A percentile compares a stretch with the other conserved stretches of the same genome.
These are phyloP conservation scores for Rhagium mordax DNA, from an alignment of 2,888 invertebrate genomes.

Conservation along the genomic window DNA sequence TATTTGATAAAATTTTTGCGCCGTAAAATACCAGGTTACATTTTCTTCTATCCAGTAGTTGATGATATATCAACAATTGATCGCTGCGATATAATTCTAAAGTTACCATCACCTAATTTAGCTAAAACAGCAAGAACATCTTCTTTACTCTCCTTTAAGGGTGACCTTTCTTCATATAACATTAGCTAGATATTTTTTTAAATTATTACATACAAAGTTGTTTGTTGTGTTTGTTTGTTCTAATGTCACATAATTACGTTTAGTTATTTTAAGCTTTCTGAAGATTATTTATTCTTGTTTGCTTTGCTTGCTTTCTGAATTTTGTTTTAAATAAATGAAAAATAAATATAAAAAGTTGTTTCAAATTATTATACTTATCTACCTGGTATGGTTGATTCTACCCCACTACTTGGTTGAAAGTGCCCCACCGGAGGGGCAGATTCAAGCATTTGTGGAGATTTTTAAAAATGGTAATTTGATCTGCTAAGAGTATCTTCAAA, in stretches of 20 bases:
- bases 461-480: not conserved
- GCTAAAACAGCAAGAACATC: slow-evolving; percentile 21
- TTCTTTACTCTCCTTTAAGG: slow-evolving; percentile 9
- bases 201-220: not conserved
- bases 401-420: not conserved
- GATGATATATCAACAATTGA: slow-evolving; percentile 2
- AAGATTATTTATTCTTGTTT: not conserved
- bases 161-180: slow-evolving; percentile 5
- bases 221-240: not conserved
- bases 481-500: not conserved
- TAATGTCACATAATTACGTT: too few relatives aligned
- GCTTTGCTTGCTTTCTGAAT: not conserved
- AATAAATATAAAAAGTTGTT: not conserved
- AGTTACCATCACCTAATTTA: slow-evolving; percentile 28
- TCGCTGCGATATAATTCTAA: slow-evolving; percentile 3
- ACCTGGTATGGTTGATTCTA: not conserved
- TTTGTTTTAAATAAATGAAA: not conserved
- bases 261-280: too few relatives aligned
- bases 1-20: not conserved
- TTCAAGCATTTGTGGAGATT: not conserved
- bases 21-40: not conserved
- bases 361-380: too few relatives aligned
- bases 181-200: not conserved
- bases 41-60: not conserved
- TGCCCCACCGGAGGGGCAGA: not conserved